phyloP scores from a whole-genome alignment of 2,888 invertebrate genomes.

The Apotomis turbidana region DNA sequence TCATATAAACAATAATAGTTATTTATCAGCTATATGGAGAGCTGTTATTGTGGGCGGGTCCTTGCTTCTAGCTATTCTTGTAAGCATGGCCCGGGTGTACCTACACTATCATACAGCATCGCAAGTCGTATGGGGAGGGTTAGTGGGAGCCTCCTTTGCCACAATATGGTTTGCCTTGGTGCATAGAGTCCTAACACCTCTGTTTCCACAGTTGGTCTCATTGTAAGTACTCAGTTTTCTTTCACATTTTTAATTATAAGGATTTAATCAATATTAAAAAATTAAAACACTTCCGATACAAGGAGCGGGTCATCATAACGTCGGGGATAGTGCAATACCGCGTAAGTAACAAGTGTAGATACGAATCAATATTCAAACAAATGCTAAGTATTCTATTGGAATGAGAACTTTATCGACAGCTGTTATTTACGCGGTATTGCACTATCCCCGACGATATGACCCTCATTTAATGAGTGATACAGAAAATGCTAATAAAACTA shows the following conservation, averaged over 20 bases:
- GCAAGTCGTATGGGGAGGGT: slow-evolving; percentile 91
- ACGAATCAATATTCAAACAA: too few relatives aligned
- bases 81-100: slow-evolving; percentile 90
- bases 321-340: too few relatives aligned
- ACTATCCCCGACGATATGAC: too few relatives aligned
- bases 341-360: too few relatives aligned
- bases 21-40: slow-evolving; percentile 90
- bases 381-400: too few relatives aligned
- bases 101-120: slow-evolving; percentile 92
- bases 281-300: too few relatives aligned
- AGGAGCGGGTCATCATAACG: too few relatives aligned
- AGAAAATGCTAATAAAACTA: too few relatives aligned
- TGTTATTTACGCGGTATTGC: too few relatives aligned
- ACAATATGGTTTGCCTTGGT: slow-evolving; percentile 92
- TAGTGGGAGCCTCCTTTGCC: slow-evolving; percentile 90
- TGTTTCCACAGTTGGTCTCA: slow-evolving; percentile 92
- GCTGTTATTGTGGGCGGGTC: slow-evolving; percentile 86
- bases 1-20: slow-evolving; percentile 91
- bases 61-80: slow-evolving; percentile 83
- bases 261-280: too few relatives aligned
- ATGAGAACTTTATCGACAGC: too few relatives aligned
- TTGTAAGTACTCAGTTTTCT: slow-evolving; percentile 85
- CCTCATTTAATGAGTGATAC: too few relatives aligned
- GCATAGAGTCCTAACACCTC: slow-evolving; percentile 91
- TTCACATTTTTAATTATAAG: neutral